Evolutionary conservation across 2,113 vertebrate species (phyloP), one percentile per base, ranked within the genome.

Genomic region (Pseudonaja textilis): DNA sequence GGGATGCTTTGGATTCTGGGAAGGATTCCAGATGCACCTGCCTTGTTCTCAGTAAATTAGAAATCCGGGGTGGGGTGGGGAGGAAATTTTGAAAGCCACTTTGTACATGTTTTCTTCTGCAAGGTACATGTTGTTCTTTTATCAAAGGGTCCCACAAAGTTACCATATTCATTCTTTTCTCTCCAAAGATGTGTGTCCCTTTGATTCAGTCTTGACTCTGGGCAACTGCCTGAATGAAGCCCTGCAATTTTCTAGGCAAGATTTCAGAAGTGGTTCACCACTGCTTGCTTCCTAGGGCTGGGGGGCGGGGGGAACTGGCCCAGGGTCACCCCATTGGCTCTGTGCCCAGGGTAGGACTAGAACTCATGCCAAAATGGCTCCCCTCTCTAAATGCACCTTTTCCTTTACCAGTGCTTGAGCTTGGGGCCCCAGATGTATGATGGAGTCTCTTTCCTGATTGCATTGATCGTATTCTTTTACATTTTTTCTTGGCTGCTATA

Each of bases 21-120:
- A 81, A 7, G 0, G 85, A 12, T 1, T 54, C 4, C 0, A 22
- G 10, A 29, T 42, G 0, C 0, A 54, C n/a, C 1, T 0, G 5
- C 81, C 26, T 59, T 87, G 45, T 0, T 0, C 4, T 1, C 0
- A 0, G 54, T 85, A 45, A 39, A 52, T 34, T 74, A 55, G 23
- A 39, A 29, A 0, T 0, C 12, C 42, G 20, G 55, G 12, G 54
- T 18, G 57, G 22, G 23, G 23, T 0, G 22, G 6, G 6, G 6
- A 59, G 5, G 50, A 57, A 52, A 9, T 2, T 39, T n/a, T 87
- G 89, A 29, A 6, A 50, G 10, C 9, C 6, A 34, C 42, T 86
- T 90, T 86, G 29, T 29, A 89, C 74, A 56, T 26, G 69, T n/a
- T 55, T 61, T n/a, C n/a, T 74, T 29, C 50, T 11, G 42, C 26